Base-by-base conservation (phyloP, 2,888 invertebrate species). In the Tenthredo notha region DNA sequence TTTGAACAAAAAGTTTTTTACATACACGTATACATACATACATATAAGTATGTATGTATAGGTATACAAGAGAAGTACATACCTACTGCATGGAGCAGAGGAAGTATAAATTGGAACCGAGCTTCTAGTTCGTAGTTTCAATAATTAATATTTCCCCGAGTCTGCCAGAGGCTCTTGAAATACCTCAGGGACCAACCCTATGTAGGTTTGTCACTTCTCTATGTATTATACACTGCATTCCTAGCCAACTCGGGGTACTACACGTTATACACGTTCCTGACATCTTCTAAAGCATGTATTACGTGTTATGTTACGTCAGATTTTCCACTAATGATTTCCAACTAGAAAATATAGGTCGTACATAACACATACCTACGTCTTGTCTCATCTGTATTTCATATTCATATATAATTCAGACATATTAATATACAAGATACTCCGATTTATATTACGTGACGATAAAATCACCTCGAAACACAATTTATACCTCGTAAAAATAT, bases 101-200 rank as follows among this genome's bases (percentile, higher is more conserved):
- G 77, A 54, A 50, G 29, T 54, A 77, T 54, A 77, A 77, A 77
- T 77, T 77, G 77, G 77, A 77, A 77, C 54, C 50, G 50, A 77
- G 77, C 77, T 77, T 54, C 50, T 77, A 77, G 77, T 77, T 54
- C 29, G 50, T 50, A 77, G 77, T 77, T 77, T 77, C 77, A 50
- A 50, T 77, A 77, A 77, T 77, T 77, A 77, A 77, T 77, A 77
- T 54, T 54, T 77, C 77, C 50, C 54, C 54, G n/a, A 77, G 47
- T 25, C 15, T 77, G 77, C 54, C 29, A 54, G 77, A 77, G 33
- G 54, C 77, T 77, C 77, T 77, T 77, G 77, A 77, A 77, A 77
- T 77, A 77, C 77, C 77, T 50, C 50, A 77, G 77, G 77, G 25
- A 77, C 50, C 15, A 50, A 50, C 50, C 29, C 29, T 21, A 54